phyloP scores from a whole-genome alignment of 2,888 invertebrate genomes.

The Agrotis exclamationis region DNA sequence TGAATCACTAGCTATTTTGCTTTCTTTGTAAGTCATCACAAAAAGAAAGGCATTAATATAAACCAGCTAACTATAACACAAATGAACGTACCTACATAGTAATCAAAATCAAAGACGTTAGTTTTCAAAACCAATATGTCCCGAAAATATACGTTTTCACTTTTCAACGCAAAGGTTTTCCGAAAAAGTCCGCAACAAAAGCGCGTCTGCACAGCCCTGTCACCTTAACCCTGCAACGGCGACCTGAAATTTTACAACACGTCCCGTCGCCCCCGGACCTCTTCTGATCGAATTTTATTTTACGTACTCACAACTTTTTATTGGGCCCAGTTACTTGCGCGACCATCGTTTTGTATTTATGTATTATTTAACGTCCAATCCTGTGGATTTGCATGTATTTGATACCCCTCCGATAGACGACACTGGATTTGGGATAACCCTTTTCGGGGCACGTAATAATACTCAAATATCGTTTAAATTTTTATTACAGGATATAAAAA shows the following conservation, averaged over 20 bases:
- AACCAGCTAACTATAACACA: too few relatives aligned
- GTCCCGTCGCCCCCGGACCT: constrained; percentile 64
- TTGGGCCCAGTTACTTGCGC: constrained; percentile 77
- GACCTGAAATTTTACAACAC: constrained; percentile 79
- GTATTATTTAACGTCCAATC: constrained; percentile 86
- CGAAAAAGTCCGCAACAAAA: constrained; percentile 26
- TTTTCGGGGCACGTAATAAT: constrained; percentile 75
- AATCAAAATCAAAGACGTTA: too few relatives aligned
- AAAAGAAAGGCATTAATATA: neutral
- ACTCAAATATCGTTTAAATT: constrained; percentile 74
- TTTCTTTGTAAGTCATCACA: neutral
- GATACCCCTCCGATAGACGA: constrained; percentile 69
- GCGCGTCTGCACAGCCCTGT: constrained; percentile 61
- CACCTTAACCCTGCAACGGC: constrained; percentile 78
- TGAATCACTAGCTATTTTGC: neutral
- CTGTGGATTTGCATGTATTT: constrained; percentile 85
- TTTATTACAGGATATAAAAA: constrained; percentile 72
- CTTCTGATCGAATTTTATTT: constrained; percentile 85
- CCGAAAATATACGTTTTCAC: neutral
- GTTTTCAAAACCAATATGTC: too few relatives aligned
- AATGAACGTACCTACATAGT: too few relatives aligned
- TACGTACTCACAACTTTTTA: constrained; percentile 84
- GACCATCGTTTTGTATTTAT: constrained; percentile 82
- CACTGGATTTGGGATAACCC: constrained; percentile 75
- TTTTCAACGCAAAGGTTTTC: neutral